Conservation (phyloP, 2,888 invertebrate genomes). For the Lypha dubia region DNA sequence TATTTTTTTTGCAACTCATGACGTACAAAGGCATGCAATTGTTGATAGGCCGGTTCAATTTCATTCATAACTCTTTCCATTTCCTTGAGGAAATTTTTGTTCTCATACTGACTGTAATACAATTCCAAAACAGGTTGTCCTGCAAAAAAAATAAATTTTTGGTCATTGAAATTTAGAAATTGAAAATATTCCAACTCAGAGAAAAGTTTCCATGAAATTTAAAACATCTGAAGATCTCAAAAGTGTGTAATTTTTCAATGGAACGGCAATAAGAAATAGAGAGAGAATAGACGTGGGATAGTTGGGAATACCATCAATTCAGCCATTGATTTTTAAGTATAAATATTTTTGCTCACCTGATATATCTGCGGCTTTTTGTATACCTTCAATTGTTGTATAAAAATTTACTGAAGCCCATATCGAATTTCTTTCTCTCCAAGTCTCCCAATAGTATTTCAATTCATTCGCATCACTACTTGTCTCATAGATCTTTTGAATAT, state of each 20-base stretch:
- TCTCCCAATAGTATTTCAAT: conserved; percentile 80
- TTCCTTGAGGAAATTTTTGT: conserved; percentile 75
- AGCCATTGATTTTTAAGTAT: too few species aligned
- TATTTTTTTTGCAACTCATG: conserved; percentile 88
- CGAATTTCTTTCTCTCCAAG: conserved; percentile 80
- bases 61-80: conserved; percentile 83
- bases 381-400: conserved; percentile 78
- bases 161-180: too few species aligned
- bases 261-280: too few species aligned
- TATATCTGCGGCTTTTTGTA: conserved; percentile 78
- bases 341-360: conserved; percentile 73
- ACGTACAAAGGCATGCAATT: conserved; percentile 92
- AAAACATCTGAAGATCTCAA: too few species aligned
- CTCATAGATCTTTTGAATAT: conserved; percentile 79
- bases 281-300: too few species aligned
- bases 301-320: too few species aligned
- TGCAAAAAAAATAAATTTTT: conserved; percentile 16
- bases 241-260: too few species aligned
- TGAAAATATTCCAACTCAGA: too few species aligned
- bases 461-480: conserved; percentile 78
- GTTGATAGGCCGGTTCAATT: conserved; percentile 88
- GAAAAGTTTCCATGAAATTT: too few species aligned
- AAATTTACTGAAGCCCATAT: conserved; percentile 80
- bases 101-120: conserved; percentile 59
- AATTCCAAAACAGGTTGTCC: conserved; percentile 60